phyloP scores from a whole-genome alignment of 2,888 invertebrate genomes.

The Sepioteuthis lessoniana region DNA sequence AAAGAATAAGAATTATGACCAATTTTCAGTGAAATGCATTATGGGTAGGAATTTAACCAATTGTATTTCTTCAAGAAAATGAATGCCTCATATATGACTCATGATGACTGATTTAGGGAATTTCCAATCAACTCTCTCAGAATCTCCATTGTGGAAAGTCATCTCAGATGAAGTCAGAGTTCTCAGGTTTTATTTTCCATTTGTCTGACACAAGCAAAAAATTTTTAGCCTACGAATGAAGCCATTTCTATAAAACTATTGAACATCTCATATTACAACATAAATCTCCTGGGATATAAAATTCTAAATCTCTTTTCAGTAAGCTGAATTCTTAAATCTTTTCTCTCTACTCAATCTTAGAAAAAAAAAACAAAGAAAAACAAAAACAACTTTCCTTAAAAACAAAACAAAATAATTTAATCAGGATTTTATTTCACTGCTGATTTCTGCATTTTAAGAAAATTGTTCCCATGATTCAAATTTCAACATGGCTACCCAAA shows the following conservation, averaged over 20 bases:
- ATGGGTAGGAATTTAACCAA: constrained; percentile 25
- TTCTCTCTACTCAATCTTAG: neutral
- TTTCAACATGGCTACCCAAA: too few species aligned
- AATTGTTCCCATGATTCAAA: too few species aligned
- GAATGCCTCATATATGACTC: neutral
- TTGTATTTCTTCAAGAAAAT: neutral
- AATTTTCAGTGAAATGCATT: neutral
- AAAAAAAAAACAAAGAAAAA: too few species aligned
- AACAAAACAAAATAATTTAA: too few species aligned
- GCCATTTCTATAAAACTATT: neutral
- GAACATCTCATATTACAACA: neutral
- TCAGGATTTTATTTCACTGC: too few species aligned
- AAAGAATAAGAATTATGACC: neutral
- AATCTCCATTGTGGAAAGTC: neutral
- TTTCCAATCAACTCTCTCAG: neutral
- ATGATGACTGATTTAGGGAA: neutral
- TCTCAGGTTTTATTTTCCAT: neutral
- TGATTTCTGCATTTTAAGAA: too few species aligned
- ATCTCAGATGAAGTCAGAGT: neutral
- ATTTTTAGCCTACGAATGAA: neutral
- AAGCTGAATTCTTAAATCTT: neutral
- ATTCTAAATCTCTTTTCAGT: neutral
- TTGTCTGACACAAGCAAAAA: neutral
- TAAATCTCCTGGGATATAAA: neutral
- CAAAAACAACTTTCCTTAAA: too few species aligned